Conservation (phyloP, 2,113 vertebrate genomes). For the Gavialis gangeticus region DNA sequence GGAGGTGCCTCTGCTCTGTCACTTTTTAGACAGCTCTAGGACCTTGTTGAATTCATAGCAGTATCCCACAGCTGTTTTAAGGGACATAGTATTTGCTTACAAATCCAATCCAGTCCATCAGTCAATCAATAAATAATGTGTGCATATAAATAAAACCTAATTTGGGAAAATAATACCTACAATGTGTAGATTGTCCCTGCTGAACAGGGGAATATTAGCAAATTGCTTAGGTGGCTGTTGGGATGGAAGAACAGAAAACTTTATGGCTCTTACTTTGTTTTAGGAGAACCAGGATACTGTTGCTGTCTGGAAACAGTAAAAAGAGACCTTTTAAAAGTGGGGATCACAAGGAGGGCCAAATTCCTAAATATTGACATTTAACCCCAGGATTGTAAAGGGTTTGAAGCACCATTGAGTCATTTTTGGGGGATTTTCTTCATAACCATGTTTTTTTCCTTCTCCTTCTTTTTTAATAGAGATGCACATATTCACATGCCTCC, state of each 20-base stretch:
- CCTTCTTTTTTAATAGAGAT: too few species aligned
- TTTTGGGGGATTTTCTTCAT: background rate
- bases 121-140: background rate
- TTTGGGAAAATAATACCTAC: background rate
- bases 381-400: background rate
- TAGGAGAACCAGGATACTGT: background rate
- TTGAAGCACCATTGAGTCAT: background rate
- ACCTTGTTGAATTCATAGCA: background rate
- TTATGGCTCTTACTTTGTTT: background rate
- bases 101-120: too few species aligned
- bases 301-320: background rate
- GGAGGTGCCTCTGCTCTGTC: background rate
- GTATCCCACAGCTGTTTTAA: background rate
- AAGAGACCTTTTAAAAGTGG: background rate
- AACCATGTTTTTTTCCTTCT: background rate
- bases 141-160: background rate
- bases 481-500: background rate
- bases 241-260: background rate
- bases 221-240: too few species aligned
- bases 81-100: background rate
- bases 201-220: background rate
- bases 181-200: background rate
- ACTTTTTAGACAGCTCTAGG: background rate
- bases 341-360: background rate
- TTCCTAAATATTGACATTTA: background rate